Evolutionary conservation across 1,140 invertebrate species (phyloP), one percentile per base, ranked within the genome.

Genomic region (Pachyrhynchus sulphureomaculatus): DNA sequence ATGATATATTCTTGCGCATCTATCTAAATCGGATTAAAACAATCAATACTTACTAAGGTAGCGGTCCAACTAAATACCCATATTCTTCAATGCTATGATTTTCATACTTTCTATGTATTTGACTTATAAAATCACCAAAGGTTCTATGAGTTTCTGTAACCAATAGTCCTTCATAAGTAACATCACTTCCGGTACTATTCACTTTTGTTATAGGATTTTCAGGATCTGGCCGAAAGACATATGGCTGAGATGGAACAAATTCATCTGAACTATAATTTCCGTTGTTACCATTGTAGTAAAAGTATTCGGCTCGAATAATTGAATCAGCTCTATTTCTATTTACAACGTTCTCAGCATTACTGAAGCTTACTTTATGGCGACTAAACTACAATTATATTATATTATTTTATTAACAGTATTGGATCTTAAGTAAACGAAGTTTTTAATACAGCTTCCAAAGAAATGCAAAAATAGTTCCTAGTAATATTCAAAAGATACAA

Each of bases 61-160:
- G 93, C 0, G 96, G 93, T 21, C 96, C 96, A 59, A 98, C 82
- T 0, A 95, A 78, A 92, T 93, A 99, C 68, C 96, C 88, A 49
- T 96, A 86, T 76, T 98, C 94, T 76, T 98, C 94, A 0, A 92
- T 78, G 33, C 82, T 79, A 48, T 86, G 80, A 3, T 75, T 77
- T 0, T 83, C 80, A 62, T 92, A 92, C 0, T 94, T 64, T 44
- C 93, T 77, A 24, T 94, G 80, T 0, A 90, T 83, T 79, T 96
- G 89, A 18, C 85, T 89, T 0, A 91, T 77, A 90, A 90, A 97
- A 10, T 87, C 79, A 36, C 79, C 83, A 55, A 87, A 84, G 9
- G 74, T 76, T 70, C 93, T 88, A 65, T 92, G 88, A 10, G 96
- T 81, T 81, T 98, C 95, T 58, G 89, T 80, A 0, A 96, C 86